Evolutionary conservation across 2,797 vertebrate species (phyloP), one percentile per base, ranked within the genome.

Genomic region (Emydoidea blandingii): DNA sequence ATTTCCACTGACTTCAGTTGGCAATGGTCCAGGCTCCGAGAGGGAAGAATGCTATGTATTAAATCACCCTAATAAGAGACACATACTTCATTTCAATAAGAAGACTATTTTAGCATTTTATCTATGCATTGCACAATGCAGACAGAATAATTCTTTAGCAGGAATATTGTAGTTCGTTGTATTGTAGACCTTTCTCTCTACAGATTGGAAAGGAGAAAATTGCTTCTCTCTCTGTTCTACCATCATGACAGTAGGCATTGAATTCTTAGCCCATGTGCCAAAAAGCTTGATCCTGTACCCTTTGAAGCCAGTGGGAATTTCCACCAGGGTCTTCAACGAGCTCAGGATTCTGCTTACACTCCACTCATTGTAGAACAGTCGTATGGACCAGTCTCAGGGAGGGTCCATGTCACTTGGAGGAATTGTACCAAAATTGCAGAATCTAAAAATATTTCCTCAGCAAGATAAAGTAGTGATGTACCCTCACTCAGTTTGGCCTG

Each of bases 1-100:
- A 37, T 18, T 68, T n/a, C 65, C 18, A 68, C 15, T 68, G 65
- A 68, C 62, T n/a, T 68, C 16, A 37, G 8, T n/a, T 7, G 2
- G 62, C n/a, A 21, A 9, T 59, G 37, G 37, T 34, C 21, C 29
- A 59, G 65, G 21, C 18, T 76, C 56, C 47, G 25, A 79, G 49
- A 85, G 8, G 29, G 18, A 92, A 81, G 54, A 3, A 47, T 29
- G 2, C 34, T 81, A 2, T 41, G 81, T 86, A 8, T 23, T 88
- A 65, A 91, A 81, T 12, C 25, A 19, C 37, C 37, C 37, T 83
- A 81, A 47, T 86, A 92, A 94, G 93, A 52, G 44, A 72, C 27
- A 97, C 8, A 78, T 54, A 29, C 72, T 83, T 92, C 4, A 53
- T 91, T 88, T 91, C 11, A 76, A 89, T 83, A 31, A 94, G 86